phyloP scores from a whole-genome alignment of 1,140 invertebrate species.

The Vanessa atalanta region DNA sequence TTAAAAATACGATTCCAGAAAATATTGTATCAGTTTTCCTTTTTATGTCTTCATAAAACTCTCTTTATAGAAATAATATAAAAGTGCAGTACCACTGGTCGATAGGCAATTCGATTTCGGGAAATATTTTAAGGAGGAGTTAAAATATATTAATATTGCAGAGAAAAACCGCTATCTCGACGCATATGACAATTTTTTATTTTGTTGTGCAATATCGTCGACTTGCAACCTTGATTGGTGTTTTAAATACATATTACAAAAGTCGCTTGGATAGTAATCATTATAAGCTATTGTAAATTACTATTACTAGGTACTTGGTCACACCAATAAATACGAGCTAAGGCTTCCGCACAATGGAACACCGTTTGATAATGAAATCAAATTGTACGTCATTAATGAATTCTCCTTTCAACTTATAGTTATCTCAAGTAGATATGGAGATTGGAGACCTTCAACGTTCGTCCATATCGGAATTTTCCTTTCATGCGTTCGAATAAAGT shows the following conservation, averaged over 20 bases:
- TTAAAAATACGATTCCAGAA: no score
- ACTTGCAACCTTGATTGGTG: constrained; percentile 2
- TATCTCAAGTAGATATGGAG: constrained; percentile 21
- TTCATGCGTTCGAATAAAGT: constrained; percentile 16
- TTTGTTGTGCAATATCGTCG: neutral
- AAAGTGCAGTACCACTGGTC: no score
- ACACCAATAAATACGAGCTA: neutral
- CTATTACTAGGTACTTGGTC: neutral
- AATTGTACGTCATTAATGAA: constrained; percentile 13
- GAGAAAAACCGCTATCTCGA: neutral
- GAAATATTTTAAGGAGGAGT: no score
- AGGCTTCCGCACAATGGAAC: neutral
- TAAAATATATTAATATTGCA: no score
- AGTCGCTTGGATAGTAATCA: neutral
- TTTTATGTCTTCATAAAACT: no score
- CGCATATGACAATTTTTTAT: neutral
- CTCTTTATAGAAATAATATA: no score
- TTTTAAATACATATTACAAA: neutral
- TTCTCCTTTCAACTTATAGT: constrained; percentile 4
- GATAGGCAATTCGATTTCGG: no score
- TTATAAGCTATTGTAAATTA: neutral
- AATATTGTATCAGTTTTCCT: no score
- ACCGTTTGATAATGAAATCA: neutral
- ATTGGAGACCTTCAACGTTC: constrained; percentile 23
- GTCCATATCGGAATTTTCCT: constrained; percentile 24